Conservation (phyloP, 2,113 vertebrate species). For the Phasianus colchicus region DNA sequence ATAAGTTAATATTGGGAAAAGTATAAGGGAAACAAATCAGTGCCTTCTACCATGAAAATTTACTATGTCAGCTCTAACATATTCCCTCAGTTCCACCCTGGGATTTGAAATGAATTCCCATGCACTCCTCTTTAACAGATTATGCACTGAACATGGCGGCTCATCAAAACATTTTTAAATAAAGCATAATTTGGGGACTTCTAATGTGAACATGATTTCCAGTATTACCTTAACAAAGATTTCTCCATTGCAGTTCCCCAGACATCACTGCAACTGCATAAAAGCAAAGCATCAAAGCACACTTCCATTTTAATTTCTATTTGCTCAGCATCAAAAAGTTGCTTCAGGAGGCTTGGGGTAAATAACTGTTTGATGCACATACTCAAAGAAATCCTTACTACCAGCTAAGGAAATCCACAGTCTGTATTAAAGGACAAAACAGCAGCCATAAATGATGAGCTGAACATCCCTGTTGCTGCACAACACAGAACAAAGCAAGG, state of each 20-base stretch:
- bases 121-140: constrained; percentile 55
- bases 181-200: constrained; percentile 46
- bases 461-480: constrained; percentile 7
- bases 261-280: constrained; percentile 19
- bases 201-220: constrained; percentile 55
- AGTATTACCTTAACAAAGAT: constrained; percentile 52
- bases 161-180: constrained; percentile 66
- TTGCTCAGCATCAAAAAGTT: constrained; percentile 50
- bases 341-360: neutral
- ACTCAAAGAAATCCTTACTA: constrained; percentile 51
- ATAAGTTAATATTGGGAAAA: neutral
- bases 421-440: neutral
- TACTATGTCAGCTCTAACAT: neutral
- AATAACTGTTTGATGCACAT: constrained; percentile 10
- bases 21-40: neutral
- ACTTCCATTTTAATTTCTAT: constrained; percentile 67
- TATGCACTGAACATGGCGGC: constrained; percentile 31
- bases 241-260: constrained; percentile 39
- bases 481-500: neutral
- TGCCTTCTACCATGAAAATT: neutral
- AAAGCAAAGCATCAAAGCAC: constrained; percentile 48
- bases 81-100: neutral
- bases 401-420: constrained; percentile 54
- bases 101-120: constrained; percentile 12
- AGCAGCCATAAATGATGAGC: neutral